phyloP scores from a whole-genome alignment of 2,888 invertebrate species.

The Sphinx pinastri region DNA sequence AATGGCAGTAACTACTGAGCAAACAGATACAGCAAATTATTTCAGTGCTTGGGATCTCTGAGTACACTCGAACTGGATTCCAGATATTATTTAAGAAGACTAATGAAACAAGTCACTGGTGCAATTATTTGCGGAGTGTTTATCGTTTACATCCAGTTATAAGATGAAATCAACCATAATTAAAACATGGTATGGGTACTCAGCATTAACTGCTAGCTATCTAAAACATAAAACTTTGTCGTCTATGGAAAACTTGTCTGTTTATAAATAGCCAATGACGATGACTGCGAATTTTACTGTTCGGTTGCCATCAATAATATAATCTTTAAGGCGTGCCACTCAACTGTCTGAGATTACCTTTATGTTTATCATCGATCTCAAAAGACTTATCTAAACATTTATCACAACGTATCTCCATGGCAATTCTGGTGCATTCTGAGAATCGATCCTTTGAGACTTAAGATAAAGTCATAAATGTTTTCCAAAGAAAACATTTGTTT shows the following conservation, averaged over 20 bases:
- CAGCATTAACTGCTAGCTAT: constrained; percentile 28
- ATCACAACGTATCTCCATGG: constrained; percentile 48
- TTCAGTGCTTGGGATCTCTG: not conserved
- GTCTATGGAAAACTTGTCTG: constrained; percentile 47
- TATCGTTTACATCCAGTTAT: constrained; percentile 4
- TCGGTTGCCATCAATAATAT: constrained; percentile 50
- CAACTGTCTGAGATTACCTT: constrained; percentile 42
- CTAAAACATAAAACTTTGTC: constrained; percentile 34
- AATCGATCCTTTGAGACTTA: constrained; percentile 35
- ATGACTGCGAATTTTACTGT: constrained; percentile 37
- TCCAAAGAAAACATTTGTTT: constrained; percentile 1
- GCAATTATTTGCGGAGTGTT: not conserved
- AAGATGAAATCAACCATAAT: constrained; percentile 13
- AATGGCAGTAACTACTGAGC: too few species aligned
- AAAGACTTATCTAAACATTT: constrained; percentile 39
- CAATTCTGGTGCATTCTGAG: constrained; percentile 45
- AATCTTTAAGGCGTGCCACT: constrained; percentile 56
- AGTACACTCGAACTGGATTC: not conserved
- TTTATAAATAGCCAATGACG: constrained; percentile 56
- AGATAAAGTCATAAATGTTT: constrained; percentile 17
- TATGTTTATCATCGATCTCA: constrained; percentile 48
- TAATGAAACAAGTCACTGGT: not conserved
- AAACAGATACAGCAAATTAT: not conserved
- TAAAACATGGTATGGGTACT: constrained; percentile 28
- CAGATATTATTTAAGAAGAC: not conserved